Base-by-base conservation (phyloP, 1,140 invertebrate species). In the Pogonomyrmex californicus region DNA sequence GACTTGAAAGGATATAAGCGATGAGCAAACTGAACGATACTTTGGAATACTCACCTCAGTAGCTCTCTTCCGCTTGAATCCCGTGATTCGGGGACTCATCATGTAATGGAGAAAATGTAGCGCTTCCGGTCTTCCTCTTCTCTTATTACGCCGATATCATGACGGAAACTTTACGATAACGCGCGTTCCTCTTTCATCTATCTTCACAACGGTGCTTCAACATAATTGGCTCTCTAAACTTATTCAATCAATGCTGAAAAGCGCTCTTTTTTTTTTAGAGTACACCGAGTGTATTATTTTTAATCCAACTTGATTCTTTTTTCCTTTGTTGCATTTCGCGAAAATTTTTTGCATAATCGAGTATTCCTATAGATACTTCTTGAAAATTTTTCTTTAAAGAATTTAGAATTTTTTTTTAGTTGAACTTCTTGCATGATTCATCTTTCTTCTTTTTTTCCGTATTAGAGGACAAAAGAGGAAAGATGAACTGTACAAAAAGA, bases 91-190 rank as follows among this genome's bases (percentile, higher is more conserved):
- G 1, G 5, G 49, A 68, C 36, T 66, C 62, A n/a, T 56, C n/a
- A 41, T 56, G 77, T 44, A 54, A 68, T 33, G 49, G 12, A 66
- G 66, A 66, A 54, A 12, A 66, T 0, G n/a, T n/a, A 12, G 38
- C 9, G 12, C 1, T 66, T 79, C 36, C 49, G 14, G 14, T 56
- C 38, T 68, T 56, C 33, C 12, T 17, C 9, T 58, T 56, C 62
- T 44, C 14, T 58, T 44, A 56, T 54, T 68, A 68, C 12, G 9
- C n/a, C n/a, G n/a, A 65, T 70, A 44, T 65, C 17, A 54, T 30
- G 30, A 62, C 14, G 56, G 7, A 73, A 7, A 78, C 14, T 54
- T 79, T 30, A 68, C 51, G 38, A 58, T 81, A 81, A 81, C 30
- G 36, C 63, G 4, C n/a, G 38, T 82, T 70, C 1, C 58, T 14